Percentiles rank a stretch among this genome's conserved stretches.
phyloP scores from a whole-genome alignment of 2,888 invertebrate species.

The Zhengitettix transpicula region DNA sequence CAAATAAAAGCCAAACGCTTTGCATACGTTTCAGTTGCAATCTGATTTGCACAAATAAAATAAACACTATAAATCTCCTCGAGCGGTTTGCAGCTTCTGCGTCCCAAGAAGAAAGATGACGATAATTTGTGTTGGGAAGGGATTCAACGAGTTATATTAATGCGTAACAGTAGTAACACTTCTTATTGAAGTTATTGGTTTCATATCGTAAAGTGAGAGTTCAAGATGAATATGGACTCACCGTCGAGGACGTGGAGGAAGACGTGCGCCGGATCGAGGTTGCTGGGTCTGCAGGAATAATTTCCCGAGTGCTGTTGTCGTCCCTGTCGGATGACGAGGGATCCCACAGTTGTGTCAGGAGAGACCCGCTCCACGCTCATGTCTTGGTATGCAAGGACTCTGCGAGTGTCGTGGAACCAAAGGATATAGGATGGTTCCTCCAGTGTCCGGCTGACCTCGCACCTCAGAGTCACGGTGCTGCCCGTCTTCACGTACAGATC shows the following conservation, averaged over 20 bases:
- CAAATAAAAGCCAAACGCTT: no score
- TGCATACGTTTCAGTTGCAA: no score
- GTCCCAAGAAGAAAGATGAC: no score
- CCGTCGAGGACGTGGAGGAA: slow-evolving; percentile 82
- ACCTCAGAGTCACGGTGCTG: slow-evolving; percentile 73
- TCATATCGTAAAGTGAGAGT: no score
- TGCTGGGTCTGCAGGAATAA: slow-evolving; percentile 91
- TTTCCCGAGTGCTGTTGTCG: slow-evolving; percentile 64
- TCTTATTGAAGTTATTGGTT: no score
- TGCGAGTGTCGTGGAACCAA: slow-evolving; percentile 78
- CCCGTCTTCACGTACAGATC: slow-evolving; percentile 85
- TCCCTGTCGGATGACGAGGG: slow-evolving; percentile 54
- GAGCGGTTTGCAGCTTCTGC: no score
- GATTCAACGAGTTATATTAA: no score
- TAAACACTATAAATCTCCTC: no score
- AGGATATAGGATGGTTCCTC: slow-evolving; percentile 87
- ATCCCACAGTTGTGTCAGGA: slow-evolving; percentile 51
- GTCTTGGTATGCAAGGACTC: slow-evolving; percentile 62
- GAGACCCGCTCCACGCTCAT: slow-evolving; percentile 54
- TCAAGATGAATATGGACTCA: slow-evolving; percentile 27
- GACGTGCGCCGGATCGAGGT: slow-evolving; percentile 74
- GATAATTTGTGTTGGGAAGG: no score
- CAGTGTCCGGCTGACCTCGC: slow-evolving; percentile 77
- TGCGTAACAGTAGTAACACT: no score
- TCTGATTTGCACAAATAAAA: no score